Conservation (phyloP, 2,888 invertebrate genomes). For the Trachelus stipa region DNA sequence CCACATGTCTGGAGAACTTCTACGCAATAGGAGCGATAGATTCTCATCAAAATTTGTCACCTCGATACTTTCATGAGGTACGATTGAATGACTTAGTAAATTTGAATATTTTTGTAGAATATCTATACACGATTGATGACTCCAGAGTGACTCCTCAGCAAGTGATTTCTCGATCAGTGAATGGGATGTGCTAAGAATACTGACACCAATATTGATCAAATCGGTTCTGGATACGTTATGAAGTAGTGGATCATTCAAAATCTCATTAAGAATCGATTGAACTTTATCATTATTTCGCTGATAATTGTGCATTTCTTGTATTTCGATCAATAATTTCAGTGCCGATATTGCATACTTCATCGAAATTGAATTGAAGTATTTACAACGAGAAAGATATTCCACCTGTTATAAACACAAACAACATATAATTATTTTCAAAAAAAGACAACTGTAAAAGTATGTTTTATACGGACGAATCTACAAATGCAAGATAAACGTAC, state of each 20-base stretch:
- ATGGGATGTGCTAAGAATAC: conserved; percentile 14
- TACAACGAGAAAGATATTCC: conserved; percentile 18
- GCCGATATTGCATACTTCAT: conserved; percentile 18
- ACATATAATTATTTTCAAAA: not conserved
- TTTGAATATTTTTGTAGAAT: too few species aligned
- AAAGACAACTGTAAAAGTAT: too few species aligned
- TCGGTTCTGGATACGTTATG: conserved; percentile 11
- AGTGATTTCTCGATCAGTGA: not conserved
- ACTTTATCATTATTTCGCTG: not conserved
- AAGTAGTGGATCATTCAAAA: not conserved
- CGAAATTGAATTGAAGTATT: conserved; percentile 12
- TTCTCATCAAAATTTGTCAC: not conserved
- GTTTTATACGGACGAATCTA: too few species aligned
- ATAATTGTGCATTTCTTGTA: not conserved
- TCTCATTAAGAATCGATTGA: not conserved
- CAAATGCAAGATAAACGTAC: conserved; percentile 5
- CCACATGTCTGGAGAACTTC: too few species aligned
- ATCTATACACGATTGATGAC: too few species aligned
- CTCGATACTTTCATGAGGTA: not conserved
- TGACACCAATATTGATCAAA: conserved; percentile 18
- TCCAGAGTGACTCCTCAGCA: too few species aligned
- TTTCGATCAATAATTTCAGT: conserved; percentile 16
- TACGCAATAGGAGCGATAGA: too few species aligned
- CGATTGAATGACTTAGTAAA: too few species aligned
- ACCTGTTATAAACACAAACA: conserved; percentile 9